Evolutionary conservation across 2,113 vertebrate genomes (phyloP).

Genomic region (Melanocharis versteri): DNA sequence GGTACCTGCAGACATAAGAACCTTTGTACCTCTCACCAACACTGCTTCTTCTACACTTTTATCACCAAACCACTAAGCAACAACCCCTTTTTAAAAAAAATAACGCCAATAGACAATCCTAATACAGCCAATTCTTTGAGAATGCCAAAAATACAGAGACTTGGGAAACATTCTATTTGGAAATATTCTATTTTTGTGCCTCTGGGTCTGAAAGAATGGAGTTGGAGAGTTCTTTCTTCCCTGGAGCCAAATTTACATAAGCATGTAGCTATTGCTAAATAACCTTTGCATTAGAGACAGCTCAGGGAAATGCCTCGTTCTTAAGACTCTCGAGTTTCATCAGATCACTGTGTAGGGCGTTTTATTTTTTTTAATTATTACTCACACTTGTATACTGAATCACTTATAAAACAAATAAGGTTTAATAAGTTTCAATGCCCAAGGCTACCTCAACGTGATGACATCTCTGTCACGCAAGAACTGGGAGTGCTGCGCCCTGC

Average conservation of each 20-base stretch:
- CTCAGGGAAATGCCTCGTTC: constrained; percentile 65
- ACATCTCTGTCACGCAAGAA: constrained; percentile 74
- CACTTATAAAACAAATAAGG: constrained; percentile 71
- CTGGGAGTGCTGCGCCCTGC: constrained; percentile 67
- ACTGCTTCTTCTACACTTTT: not conserved
- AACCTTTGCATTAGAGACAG: constrained; percentile 53
- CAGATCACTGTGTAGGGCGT: constrained; percentile 47
- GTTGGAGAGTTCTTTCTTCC: constrained; percentile 58
- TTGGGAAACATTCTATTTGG: constrained; percentile 51
- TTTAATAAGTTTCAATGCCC: constrained; percentile 72
- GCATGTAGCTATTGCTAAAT: constrained; percentile 61
- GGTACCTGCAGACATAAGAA: not conserved
- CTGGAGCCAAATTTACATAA: constrained; percentile 61
- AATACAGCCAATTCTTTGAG: not conserved
- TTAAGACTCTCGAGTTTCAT: constrained; percentile 57
- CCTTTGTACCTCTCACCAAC: not conserved
- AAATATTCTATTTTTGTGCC: constrained; percentile 61
- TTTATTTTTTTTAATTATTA: constrained; percentile 71
- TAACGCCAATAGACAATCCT: not conserved
- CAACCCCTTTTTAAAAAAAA: not conserved
- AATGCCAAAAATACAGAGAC: constrained; percentile 50
- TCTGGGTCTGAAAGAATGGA: constrained; percentile 63
- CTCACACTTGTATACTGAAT: constrained; percentile 70
- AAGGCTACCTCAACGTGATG: constrained; percentile 71
- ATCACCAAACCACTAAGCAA: not conserved